These are phyloP conservation scores for Pseudomyrmex dendroicus DNA, from an alignment of 1,140 invertebrate species.

Conservation along the genomic window DNA sequence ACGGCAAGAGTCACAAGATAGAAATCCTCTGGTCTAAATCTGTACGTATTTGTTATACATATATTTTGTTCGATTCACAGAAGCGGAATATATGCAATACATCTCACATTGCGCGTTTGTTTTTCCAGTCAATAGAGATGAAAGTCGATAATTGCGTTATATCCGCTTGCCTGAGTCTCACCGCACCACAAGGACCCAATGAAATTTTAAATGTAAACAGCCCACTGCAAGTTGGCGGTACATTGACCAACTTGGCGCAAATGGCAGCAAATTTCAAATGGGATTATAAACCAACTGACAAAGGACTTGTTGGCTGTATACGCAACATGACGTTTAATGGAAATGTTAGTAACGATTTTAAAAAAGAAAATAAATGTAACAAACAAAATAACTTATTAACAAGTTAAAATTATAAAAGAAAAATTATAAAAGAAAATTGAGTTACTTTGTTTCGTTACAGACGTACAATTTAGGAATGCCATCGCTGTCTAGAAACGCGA, in stretches of 20 bases:
- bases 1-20: slow-evolving; percentile 92
- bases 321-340: slow-evolving; percentile 93
- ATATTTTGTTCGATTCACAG: neutral
- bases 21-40: slow-evolving; percentile 91
- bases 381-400: neutral
- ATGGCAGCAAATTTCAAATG: slow-evolving; percentile 87
- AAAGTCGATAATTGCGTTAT: slow-evolving; percentile 91
- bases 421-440: neutral
- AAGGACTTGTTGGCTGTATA: slow-evolving; percentile 93
- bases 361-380: neutral
- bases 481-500: slow-evolving; percentile 88
- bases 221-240: slow-evolving; percentile 94
- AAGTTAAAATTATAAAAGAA: neutral
- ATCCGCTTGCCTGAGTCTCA: slow-evolving; percentile 90
- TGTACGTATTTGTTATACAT: slow-evolving; percentile 78
- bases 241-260: slow-evolving; percentile 87
- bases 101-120: slow-evolving; percentile 2
- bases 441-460: slow-evolving; percentile 75
- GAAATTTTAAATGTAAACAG: slow-evolving; percentile 95
- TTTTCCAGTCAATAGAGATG: slow-evolving; percentile 88
- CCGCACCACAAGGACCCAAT: slow-evolving; percentile 89
- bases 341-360: slow-evolving; percentile 83
- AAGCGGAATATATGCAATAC: neutral
- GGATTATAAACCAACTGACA: slow-evolving; percentile 88
- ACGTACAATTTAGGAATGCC: slow-evolving; percentile 92